A percentile compares a stretch with the other conserved stretches of the same genome.
These are phyloP conservation scores for Oryzias melastigma DNA, from an alignment of 2,113 vertebrate genomes.

Conservation along the genomic window DNA sequence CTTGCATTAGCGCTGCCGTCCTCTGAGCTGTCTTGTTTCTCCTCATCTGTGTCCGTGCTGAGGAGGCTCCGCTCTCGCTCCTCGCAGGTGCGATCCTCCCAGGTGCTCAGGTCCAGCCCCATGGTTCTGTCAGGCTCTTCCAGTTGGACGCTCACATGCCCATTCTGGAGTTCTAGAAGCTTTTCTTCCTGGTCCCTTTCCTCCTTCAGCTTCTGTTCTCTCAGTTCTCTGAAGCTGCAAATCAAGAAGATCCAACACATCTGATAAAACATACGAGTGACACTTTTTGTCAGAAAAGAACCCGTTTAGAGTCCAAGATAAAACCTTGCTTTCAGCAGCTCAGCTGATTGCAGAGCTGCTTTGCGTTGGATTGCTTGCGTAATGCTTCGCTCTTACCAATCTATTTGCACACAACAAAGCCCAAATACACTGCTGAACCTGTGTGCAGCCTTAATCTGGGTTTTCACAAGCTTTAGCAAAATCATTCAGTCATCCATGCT, in stretches of 20 bases:
- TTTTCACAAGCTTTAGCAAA: constrained; percentile 28
- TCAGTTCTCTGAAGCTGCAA: constrained; percentile 81
- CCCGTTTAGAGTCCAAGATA: constrained; percentile 1
- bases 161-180: constrained; percentile 73
- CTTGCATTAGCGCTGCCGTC: constrained; percentile 6
- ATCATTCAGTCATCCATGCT: constrained; percentile 5
- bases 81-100: constrained; percentile 83
- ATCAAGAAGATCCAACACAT: constrained; percentile 20
- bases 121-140: constrained; percentile 71
- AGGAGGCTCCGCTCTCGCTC: constrained; percentile 75
- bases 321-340: constrained; percentile 36
- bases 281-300: neutral
- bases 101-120: constrained; percentile 83
- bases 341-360: constrained; percentile 57
- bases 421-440: constrained; percentile 31
- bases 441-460: constrained; percentile 50
- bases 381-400: constrained; percentile 29
- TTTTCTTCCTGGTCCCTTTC: constrained; percentile 39
- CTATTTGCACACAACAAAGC: constrained; percentile 48
- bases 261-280: too few relatives aligned
- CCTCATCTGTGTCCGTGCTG: constrained; percentile 51
- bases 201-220: constrained; percentile 76
- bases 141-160: constrained; percentile 60
- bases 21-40: neutral
- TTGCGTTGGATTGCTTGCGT: constrained; percentile 47